Evolutionary conservation across 1,140 invertebrate species (phyloP).

Genomic region (Tetranychus cinnabarinus): DNA sequence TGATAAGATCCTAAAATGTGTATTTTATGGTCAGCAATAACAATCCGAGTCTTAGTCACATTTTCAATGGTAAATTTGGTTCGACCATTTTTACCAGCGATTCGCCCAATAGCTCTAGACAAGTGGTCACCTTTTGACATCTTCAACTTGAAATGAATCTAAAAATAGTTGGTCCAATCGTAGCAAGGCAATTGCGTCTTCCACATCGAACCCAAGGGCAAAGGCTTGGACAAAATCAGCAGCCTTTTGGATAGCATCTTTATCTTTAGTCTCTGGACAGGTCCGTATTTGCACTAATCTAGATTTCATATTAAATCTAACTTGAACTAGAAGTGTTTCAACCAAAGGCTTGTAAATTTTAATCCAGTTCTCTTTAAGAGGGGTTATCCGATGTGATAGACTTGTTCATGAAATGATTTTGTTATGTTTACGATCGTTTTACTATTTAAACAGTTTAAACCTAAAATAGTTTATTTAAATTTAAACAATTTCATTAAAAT

Average conservation of each 20-base stretch:
- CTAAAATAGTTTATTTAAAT: no score
- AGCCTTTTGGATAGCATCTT: slow-evolving; percentile 77
- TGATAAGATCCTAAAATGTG: slow-evolving; percentile 94
- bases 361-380: slow-evolving; percentile 86
- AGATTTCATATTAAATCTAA: slow-evolving; percentile 78
- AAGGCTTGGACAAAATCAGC: slow-evolving; percentile 96
- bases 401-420: no score
- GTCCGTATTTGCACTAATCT: slow-evolving; percentile 62
- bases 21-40: slow-evolving; percentile 81
- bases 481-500: no score
- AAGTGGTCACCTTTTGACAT: slow-evolving; percentile 94
- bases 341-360: slow-evolving; percentile 91
- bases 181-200: slow-evolving; percentile 81
- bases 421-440: no score
- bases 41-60: slow-evolving; percentile 92
- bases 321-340: slow-evolving; percentile 76
- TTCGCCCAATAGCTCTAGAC: slow-evolving; percentile 73
- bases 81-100: slow-evolving; percentile 88
- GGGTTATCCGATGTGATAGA: slow-evolving; percentile 47
- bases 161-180: slow-evolving; percentile 90
- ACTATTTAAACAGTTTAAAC: no score
- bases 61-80: slow-evolving; percentile 99
- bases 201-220: slow-evolving; percentile 83
- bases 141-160: slow-evolving; percentile 88
- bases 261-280: slow-evolving; percentile 52